A percentile compares a stretch with the other conserved stretches of the same genome.
Conservation (phyloP, 2,888 invertebrate genomes). For the Magallana nippona region DNA sequence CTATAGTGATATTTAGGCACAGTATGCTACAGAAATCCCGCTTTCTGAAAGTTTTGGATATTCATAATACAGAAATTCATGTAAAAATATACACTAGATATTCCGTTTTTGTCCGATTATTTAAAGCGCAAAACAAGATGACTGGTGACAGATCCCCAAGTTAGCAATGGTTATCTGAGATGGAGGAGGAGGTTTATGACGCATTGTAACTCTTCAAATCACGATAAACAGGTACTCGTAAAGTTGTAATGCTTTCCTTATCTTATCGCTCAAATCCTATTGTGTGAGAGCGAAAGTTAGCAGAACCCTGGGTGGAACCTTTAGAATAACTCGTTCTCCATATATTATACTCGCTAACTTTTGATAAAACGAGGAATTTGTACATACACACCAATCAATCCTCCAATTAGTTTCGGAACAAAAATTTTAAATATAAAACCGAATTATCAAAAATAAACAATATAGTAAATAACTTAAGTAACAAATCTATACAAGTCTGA, state of each 20-base stretch:
- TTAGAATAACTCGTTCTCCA: background rate
- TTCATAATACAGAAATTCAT: background rate
- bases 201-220: slow-evolving; percentile 37
- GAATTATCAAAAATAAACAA: background rate
- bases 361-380: background rate
- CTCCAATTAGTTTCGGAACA: no score
- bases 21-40: no score
- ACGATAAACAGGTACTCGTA: slow-evolving; percentile 41
- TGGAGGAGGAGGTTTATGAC: slow-evolving; percentile 32
- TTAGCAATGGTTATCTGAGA: background rate
- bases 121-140: background rate
- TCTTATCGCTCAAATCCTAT: slow-evolving; percentile 40
- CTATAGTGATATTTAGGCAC: no score
- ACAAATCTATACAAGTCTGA: no score
- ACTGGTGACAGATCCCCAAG: background rate
- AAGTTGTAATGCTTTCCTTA: slow-evolving; percentile 37
- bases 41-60: background rate
- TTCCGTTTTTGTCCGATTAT: background rate
- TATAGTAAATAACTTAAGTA: no score
- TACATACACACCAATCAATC: no score
- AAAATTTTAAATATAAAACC: no score
- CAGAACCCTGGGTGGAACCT: slow-evolving; percentile 26
- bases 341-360: background rate
- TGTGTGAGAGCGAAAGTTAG: slow-evolving; percentile 11
- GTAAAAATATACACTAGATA: background rate